These are phyloP conservation scores for Metallyticus violacea DNA, from an alignment of 2,888 invertebrate species.

Conservation along the genomic window DNA sequence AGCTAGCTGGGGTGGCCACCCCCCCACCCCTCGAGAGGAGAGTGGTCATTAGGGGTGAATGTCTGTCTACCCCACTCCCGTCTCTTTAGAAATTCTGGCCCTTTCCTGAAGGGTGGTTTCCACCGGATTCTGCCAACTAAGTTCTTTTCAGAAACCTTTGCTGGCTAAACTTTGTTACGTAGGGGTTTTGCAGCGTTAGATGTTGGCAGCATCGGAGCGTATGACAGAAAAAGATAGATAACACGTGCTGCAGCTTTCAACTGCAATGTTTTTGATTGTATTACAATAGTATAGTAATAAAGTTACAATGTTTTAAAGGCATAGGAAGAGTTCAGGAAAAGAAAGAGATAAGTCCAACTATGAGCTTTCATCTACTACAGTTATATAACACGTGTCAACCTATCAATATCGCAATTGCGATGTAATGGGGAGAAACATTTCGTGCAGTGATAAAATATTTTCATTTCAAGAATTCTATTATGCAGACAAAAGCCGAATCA, in stretches of 20 bases:
- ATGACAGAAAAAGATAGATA: not conserved
- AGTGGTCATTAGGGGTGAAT: conserved; percentile 21
- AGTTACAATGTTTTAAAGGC: too few relatives aligned
- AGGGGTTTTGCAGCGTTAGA: not conserved
- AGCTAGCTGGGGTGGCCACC: not conserved
- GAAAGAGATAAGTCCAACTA: too few relatives aligned
- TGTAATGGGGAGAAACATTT: too few relatives aligned
- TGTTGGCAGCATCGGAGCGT: not conserved
- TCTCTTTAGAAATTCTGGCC: not conserved
- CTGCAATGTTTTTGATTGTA: too few relatives aligned
- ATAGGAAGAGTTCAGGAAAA: too few relatives aligned
- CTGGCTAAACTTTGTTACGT: not conserved
- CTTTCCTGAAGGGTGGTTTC: not conserved
- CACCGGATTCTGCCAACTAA: not conserved
- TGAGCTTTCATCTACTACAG: too few relatives aligned
- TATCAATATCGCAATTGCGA: too few relatives aligned
- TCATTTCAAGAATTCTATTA: too few relatives aligned
- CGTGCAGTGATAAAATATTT: too few relatives aligned
- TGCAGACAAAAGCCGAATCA: too few relatives aligned
- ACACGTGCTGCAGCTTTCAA: not conserved
- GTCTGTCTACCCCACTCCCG: conserved; percentile 11
- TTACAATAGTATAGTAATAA: too few relatives aligned
- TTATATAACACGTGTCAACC: too few relatives aligned
- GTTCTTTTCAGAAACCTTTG: not conserved
- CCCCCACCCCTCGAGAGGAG: not conserved